Evolutionary conservation across 1,140 invertebrate genomes (phyloP).

Genomic region (Sinonovacula constricta): DNA sequence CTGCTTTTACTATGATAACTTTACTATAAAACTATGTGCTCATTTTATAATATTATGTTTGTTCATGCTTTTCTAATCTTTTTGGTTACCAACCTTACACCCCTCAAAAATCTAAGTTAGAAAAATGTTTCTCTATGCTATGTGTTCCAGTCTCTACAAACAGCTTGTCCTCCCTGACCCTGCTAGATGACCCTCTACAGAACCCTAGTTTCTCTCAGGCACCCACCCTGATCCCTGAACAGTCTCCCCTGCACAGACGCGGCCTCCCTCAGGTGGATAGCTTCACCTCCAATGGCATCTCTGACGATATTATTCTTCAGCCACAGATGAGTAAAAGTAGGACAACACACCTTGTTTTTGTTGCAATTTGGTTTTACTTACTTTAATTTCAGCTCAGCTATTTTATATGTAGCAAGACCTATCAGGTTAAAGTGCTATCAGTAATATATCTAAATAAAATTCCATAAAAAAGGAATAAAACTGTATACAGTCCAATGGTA

Average conservation of each 20-base stretch:
- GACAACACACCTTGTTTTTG: slow-evolving; percentile 5
- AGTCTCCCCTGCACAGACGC: slow-evolving; percentile 25
- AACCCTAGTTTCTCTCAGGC: slow-evolving; percentile 1
- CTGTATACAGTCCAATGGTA: no score
- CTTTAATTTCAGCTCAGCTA: not conserved
- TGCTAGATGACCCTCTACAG: slow-evolving; percentile 60
- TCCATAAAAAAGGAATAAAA: no score
- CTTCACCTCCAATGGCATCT: slow-evolving; percentile 62
- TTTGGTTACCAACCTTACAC: no score
- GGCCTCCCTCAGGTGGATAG: slow-evolving; percentile 18
- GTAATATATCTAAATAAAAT: not conserved
- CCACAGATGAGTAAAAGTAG: slow-evolving; percentile 78
- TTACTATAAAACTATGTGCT: no score
- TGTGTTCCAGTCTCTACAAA: slow-evolving; percentile 64
- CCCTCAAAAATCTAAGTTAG: no score
- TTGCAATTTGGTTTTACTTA: not conserved
- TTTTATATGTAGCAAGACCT: not conserved
- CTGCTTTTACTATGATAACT: no score
- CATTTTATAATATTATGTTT: no score
- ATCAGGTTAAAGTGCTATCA: no score
- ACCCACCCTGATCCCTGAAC: slow-evolving; percentile 22
- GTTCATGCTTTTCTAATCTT: no score
- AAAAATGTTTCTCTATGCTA: no score
- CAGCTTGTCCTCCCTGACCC: slow-evolving; percentile 63
- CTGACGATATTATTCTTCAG: slow-evolving; percentile 81